Evolutionary conservation across 2,113 vertebrate genomes (phyloP), one percentile per base, ranked within the genome.

Genomic region (Tragulus kanchil): DNA sequence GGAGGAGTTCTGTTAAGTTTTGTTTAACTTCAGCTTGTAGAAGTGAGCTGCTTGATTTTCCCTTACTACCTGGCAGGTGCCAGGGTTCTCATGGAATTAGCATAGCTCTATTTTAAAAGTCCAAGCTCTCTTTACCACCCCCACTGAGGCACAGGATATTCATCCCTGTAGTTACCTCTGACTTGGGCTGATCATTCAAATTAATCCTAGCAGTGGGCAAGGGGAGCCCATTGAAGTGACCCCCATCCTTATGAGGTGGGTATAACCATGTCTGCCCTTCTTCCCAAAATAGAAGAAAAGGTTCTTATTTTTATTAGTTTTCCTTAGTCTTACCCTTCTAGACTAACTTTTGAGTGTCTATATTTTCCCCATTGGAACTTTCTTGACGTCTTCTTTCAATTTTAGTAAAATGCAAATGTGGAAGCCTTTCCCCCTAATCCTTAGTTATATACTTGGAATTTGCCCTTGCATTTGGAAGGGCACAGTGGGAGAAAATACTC

Each of bases 271-370:
- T 54, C 25, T 54, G 19, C 28, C 56, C 26, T 0, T 58, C 28
- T 61, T 13, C 36, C 3, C 21, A 58, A 81, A 42, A 25, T 56
- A 73, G 26, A 97, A 54, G 61, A 75, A 93, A 82, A 73, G n/a
- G 4, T 88, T 94, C 19, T 2, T 82, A 19, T 64, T 69, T 96
- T 89, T 54, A 82, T 45, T n/a, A 71, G 6, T 84, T 79, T 96
- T 52, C 28, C 28, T 94, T 90, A 56, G n/a, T 7, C 31, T 94
- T 95, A 50, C 75, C 64, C 15, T 52, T 89, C 31, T 1, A 65
- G 31, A 82, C 19, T 31, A 52, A 77, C 21, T 92, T 73, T 31
- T n/a, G 42, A 50, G 21, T 23, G 25, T 65, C 92, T 75, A 5
- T 77, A 77, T 83, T 84, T 85, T 95, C 9, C 23, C 10, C 13